Base-by-base conservation (phyloP, 2,888 invertebrate species). In the Choristoneura rosaceana region DNA sequence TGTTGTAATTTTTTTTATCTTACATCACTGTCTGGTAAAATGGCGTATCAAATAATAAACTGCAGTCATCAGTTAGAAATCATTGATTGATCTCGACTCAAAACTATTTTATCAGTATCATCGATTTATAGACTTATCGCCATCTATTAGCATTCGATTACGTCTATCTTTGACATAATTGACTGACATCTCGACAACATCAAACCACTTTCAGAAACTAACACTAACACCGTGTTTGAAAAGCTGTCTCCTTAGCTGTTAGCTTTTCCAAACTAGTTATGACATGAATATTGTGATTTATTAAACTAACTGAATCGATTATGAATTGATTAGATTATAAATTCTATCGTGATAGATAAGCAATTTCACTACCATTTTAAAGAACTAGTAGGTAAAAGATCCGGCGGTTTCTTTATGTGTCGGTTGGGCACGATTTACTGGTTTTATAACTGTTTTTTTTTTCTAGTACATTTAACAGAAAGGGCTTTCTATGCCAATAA, bases 141-240 rank as follows among this genome's bases (percentile, higher is more conserved):
- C 12, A 50, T 47, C 64, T 50, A 33, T 47, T 33, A 63, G n/a
- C 34, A 15, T 59, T 47, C 45, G 33, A 58, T 71, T 43, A 61
- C 52, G 34, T 52, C 45, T 43, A 61, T 61, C 55, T 62, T 63
- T 68, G 67, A 71, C 71, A 47, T 71, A 71, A 71, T 50, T 63
- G 62, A 67, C 60, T 63, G 62, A 67, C 60, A 60, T 43, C 60
- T 61, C 58, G 58, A 70, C 62, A 62, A 43, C 59, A 70, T 61
- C 61, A 62, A 62, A 68, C 62, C 15, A 47, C 71, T 67, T 71
- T 67, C 71, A 55, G 55, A 43, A 55, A 38, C 41, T 9, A 62
- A 62, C 52, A 55, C 55, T 68, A 62, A 71, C 58, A 63, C 38
- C 67, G 8, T 41, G 67, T 50, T 68, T 68, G 62, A 68, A 47